Base-by-base conservation (phyloP, 2,888 invertebrate species). In the Epiblema foenella region DNA sequence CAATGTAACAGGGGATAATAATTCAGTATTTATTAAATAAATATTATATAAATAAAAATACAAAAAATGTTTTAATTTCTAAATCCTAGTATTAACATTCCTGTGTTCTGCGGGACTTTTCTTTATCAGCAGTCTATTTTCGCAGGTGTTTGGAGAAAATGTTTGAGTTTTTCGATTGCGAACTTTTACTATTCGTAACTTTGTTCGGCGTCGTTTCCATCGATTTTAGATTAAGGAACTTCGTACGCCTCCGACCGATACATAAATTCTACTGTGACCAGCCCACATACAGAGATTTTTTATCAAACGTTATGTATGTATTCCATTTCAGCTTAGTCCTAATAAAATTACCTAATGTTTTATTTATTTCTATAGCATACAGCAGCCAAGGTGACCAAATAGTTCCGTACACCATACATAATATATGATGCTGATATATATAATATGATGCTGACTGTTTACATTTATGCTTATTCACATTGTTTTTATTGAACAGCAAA, bases 151-250 rank as follows among this genome's bases (percentile, higher is more conserved):
- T 85, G 86, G 75, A 83, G 84, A 85, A 88, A 86, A 88, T 89
- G 77, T 87, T 84, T 84, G 88, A 89, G 86, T 90, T 89, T 86
- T 88, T 86, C 86, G 85, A 87, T 86, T 88, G 81, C 83, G 72
- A 90, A 91, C 90, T 89, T 87, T 87, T 89, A 89, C 89, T 87
- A 90, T 89, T 91, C 88, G 83, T 86, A 90, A 93, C 85, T 92
- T 91, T 87, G 85, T 86, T 87, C 85, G 81, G 83, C 89, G 87
- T 85, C 89, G 88, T 89, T 89, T 79, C 86, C 85, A 93, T 93
- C 91, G 93, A 93, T 93, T 93, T 92, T 87, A 93, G 93, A 93
- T 93, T 93, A 93, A 88, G 91, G 83, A 90, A 92, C 89, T 90
- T 87, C 78, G 88, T 85, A 88, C 85, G 89, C 86, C 87, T 88